phyloP scores from a whole-genome alignment of 2,888 invertebrate species.

The Alsophila aescularia region DNA sequence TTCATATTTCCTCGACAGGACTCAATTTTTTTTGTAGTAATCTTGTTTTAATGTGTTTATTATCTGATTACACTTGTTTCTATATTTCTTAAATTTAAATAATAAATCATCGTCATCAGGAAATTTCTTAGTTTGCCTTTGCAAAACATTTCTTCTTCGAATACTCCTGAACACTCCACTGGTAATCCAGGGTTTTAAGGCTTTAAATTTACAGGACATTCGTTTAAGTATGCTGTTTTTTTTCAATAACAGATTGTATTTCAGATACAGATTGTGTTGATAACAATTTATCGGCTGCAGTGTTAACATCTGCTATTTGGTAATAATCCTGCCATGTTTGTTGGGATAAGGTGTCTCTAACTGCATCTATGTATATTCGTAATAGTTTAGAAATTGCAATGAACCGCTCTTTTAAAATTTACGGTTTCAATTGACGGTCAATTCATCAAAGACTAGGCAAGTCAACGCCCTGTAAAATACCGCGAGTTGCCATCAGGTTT shows the following conservation, averaged over 20 bases:
- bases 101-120: not conserved
- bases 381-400: too few relatives aligned
- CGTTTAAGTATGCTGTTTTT: not conserved
- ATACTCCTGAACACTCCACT: not conserved
- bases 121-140: not conserved
- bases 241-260: not conserved
- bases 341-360: not conserved
- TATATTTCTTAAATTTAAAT: not conserved
- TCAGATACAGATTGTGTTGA: too few relatives aligned
- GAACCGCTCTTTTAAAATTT: too few relatives aligned
- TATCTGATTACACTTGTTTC: not conserved
- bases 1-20: not conserved
- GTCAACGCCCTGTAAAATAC: not conserved
- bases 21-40: not conserved
- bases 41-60: not conserved
- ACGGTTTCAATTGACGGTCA: not conserved
- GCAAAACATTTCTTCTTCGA: not conserved
- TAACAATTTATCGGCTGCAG: not conserved
- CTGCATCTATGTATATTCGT: not conserved
- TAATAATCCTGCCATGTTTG: not conserved
- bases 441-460: not conserved
- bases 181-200: not conserved
- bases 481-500: not conserved
- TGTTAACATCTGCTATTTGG: not conserved
- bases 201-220: too few relatives aligned